Evolutionary conservation across 2,888 invertebrate genomes (phyloP), one percentile per base, ranked within the genome.

Genomic region (Noctua pronuba): DNA sequence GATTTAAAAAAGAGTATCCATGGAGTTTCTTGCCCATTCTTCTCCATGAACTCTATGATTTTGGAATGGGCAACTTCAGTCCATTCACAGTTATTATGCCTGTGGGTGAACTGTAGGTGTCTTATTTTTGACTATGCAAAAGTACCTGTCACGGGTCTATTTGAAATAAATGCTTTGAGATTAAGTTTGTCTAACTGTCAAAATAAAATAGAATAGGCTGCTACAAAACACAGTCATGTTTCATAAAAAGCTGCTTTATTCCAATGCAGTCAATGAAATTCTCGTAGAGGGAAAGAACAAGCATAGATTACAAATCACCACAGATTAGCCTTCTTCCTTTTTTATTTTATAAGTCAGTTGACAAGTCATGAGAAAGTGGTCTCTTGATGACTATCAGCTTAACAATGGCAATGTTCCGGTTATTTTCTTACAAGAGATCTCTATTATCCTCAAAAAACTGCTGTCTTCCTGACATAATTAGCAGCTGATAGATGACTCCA

Each of bases 401-500:
- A 21, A 38, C 38, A 60, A 41, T 18, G 2, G 0, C 5, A 31
- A 58, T n/a, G n/a, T 66, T 65, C 13, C 24, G 13, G 6, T 28
- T 49, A 8, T 18, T 64, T 52, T 11, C 0, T 13, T n/a, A 58
- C 16, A 52, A 66, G 35, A 60, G 11, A 66, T 24, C 21, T 2
- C 16, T 21, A 46, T 16, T 44, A 38, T 0, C 5, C 18, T 21
- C 5, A 35, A 78, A 72, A 67, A 28, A 62, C 24, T 1, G 18
- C 18, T 35, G 52, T 67, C 24, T 74, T 41, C 16, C 16, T 35
- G 0, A 35, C 0, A 38, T 79, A 44, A 72, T 82, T 79, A 82
- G n/a, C 46, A 55, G 31, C n/a, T 82, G 83, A 74, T 4, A 24
- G 52, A 80, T 74, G 64, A 72, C 55, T 72, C 6, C 1, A 58